Base-by-base conservation (phyloP, 2,797 vertebrate genomes). In the Poecilia velifera region DNA sequence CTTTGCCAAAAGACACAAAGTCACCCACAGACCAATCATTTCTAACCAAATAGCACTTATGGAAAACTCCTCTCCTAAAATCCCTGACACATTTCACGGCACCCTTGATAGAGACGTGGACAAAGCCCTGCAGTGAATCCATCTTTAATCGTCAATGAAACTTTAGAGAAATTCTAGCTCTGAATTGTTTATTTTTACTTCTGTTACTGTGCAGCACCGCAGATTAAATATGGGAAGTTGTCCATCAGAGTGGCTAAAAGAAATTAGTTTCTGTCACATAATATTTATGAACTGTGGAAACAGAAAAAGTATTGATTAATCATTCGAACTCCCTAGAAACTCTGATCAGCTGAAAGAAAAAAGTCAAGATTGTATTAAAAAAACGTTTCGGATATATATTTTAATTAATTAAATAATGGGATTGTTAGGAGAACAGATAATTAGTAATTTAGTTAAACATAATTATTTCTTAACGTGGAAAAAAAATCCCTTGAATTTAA, bases 21-120 rank as follows among this genome's bases (percentile, higher is more conserved):
- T 86, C 80, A 88, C 87, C 84, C 83, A 88, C 62, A 83, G 79
- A 88, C 84, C 86, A 89, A 93, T 12, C 18, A 39, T 93, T 91
- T 88, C 82, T 85, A 75, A 86, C 77, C 82, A 66, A 81, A 73
- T 31, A 87, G 75, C 88, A 87, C 80, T 91, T 88, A 2, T 86
- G 77, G 90, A 73, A 86, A 85, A 62, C 16, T 0, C 64, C 16
- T 80, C 39, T 43, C 41, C 25, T 70, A 70, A 43, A 43, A 45
- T 13, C 39, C 25, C 39, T 6, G 66, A 2, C 39, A 70, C 68
- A n/a, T 70, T 45, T 70, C 10, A 14, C 14, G 4, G 68, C 68
- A 43, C 25, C 39, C 5, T 70, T n/a, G 68, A 43, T n/a, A n/a
- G 20, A 43, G 41, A 70, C 25, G 41, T 7, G 68, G 14, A 6